Evolutionary conservation across 2,888 invertebrate species (phyloP), one percentile per base, ranked within the genome.

Genomic region (Slavum lentiscoides): DNA sequence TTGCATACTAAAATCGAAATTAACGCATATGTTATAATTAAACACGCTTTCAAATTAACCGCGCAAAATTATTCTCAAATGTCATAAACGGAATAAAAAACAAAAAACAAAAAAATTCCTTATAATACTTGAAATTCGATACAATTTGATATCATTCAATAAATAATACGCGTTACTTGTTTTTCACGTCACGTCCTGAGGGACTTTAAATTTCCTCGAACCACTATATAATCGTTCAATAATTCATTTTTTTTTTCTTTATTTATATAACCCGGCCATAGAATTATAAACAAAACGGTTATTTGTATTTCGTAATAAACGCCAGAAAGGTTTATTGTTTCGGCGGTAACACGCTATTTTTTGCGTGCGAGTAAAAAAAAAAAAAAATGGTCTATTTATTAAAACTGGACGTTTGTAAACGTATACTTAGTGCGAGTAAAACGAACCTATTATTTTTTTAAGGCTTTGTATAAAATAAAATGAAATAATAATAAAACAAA

Each of bases 201-300:
- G 2, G 37, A 37, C 0, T 37, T 53, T 62, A 3, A 53, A 74
- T 11, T 62, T 23, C 7, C 13, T 21, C 0, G 5, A 43, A 37
- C 19, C 17, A 11, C 30, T 19, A n/a, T 19, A n/a, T 19, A 37
- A 66, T 39, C 8, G 9, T 23, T 53, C 62, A 62, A n/a, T 61
- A 61, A 49, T 49, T 49, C 23, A 13, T 61, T 61, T 64, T 55
- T n/a, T 8, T 30, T 15, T 43, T 7, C 6, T 62, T 30, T 49
- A 39, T 11, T 19, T 0, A 49, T 19, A 1, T 73, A 15, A 21
- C 17, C 13, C 0, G 3, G 2, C 17, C 30, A 21, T 15, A 37
- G n/a, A n/a, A 17, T 64, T 62, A 30, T 37, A 74, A 64, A 74
- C 64, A 74, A 64, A 55, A 64, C n/a, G 53, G 53, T 19, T 15